A percentile compares a stretch with the other conserved stretches of the same genome.
These are phyloP conservation scores for Gobio occitaniae DNA, from an alignment of 2,797 vertebrate genomes.

Conservation along the genomic window DNA sequence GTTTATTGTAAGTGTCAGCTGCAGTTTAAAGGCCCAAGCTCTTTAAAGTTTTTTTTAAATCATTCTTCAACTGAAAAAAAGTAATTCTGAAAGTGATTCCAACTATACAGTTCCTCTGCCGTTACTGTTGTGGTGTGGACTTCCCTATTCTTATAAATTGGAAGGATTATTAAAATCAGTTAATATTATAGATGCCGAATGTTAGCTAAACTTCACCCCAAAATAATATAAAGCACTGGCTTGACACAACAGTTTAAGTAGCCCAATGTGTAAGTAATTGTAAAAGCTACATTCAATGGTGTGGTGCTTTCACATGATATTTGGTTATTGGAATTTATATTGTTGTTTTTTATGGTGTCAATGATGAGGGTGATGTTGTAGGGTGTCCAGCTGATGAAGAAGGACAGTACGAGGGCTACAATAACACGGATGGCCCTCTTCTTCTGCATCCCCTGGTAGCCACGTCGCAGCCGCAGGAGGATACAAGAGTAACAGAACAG, in stretches of 20 bases:
- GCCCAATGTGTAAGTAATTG: conserved; percentile 76
- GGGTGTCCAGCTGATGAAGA: conserved; percentile 88
- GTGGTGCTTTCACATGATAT: conserved; percentile 64
- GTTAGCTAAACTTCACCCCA: too few species aligned
- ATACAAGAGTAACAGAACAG: conserved; percentile 85
- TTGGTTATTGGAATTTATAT: not conserved
- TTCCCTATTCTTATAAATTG: not conserved
- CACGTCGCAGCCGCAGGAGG: conserved; percentile 71
- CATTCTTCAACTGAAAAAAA: not conserved
- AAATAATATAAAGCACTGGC: conserved; percentile 87
- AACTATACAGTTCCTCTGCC: not conserved
- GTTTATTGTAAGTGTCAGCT: not conserved
- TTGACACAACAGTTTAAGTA: conserved; percentile 89
- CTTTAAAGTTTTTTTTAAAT: not conserved
- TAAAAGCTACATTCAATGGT: conserved; percentile 72
- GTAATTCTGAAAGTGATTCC: not conserved
- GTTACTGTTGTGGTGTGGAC: not conserved
- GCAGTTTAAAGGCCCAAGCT: too few species aligned
- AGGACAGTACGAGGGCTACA: conserved; percentile 80
- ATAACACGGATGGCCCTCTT: conserved; percentile 84
- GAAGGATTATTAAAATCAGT: not conserved
- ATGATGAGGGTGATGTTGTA: conserved; percentile 82
- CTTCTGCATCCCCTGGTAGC: conserved; percentile 78
- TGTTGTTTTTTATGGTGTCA: conserved; percentile 72
- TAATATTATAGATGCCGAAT: too few species aligned